These are phyloP conservation scores for Drosophila pallidifrons DNA, from an alignment of 1,140 invertebrate genomes.

Conservation along the genomic window DNA sequence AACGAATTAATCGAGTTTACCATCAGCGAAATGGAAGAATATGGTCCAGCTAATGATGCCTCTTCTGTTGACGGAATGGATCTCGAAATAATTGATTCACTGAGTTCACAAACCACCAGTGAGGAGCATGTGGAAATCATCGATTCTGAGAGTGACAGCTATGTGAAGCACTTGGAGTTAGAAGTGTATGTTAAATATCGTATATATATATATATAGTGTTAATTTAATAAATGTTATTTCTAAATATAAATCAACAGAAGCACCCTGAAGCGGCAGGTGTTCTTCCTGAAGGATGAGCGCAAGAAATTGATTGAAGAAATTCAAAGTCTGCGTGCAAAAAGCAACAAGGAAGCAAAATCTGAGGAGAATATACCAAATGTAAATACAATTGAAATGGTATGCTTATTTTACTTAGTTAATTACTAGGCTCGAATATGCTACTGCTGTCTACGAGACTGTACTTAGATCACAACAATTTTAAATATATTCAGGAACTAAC, in stretches of 20 bases:
- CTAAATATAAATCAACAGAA: conserved; percentile 20
- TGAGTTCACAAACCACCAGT: conserved; percentile 16
- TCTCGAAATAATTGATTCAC: conserved; percentile 26
- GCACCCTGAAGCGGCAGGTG: conserved; percentile 40
- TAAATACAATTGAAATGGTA: not conserved
- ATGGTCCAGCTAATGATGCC: conserved; percentile 1
- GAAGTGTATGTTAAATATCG: conserved; percentile 39
- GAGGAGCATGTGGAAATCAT: conserved; percentile 45
- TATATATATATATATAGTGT: not conserved
- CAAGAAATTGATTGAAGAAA: conserved; percentile 41
- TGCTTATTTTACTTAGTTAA: not conserved
- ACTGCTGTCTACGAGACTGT: no score
- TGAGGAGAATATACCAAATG: not conserved
- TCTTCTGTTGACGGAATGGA: conserved; percentile 7
- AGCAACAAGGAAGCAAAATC: not conserved
- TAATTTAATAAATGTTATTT: not conserved
- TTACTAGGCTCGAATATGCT: not conserved
- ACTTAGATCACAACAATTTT: no score
- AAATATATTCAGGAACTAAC: no score
- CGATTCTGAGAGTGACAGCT: conserved; percentile 24
- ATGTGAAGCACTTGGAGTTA: conserved; percentile 46
- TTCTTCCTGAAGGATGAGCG: conserved; percentile 46
- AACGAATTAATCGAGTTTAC: conserved; percentile 36
- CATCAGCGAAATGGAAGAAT: conserved; percentile 20
- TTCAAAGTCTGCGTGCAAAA: conserved; percentile 24